These are phyloP conservation scores for Stenodera caucasica DNA, from an alignment of 2,888 invertebrate species.

Conservation along the genomic window DNA sequence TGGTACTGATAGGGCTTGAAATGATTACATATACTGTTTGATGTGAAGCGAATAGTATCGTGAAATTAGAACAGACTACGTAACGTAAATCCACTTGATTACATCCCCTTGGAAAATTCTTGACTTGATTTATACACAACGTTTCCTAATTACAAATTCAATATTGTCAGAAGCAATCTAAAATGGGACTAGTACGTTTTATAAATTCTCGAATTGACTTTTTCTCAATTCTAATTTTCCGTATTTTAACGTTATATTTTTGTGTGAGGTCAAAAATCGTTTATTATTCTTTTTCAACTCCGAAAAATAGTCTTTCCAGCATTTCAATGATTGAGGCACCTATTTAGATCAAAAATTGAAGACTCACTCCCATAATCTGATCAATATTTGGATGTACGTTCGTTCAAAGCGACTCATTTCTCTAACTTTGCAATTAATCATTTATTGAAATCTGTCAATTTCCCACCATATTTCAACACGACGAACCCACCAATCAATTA, in stretches of 20 bases:
- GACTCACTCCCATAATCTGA: neutral
- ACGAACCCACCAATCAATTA: no score
- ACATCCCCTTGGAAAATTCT: slow-evolving; percentile 18
- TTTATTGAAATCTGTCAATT: neutral
- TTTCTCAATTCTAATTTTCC: no score
- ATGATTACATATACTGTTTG: slow-evolving; percentile 31
- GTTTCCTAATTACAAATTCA: slow-evolving; percentile 34
- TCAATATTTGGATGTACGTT: neutral
- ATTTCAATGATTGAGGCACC: no score
- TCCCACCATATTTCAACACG: neutral
- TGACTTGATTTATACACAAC: slow-evolving; percentile 29
- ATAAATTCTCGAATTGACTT: slow-evolving; percentile 10
- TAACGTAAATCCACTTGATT: slow-evolving; percentile 29
- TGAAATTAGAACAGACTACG: slow-evolving; percentile 31
- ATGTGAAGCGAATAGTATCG: slow-evolving; percentile 27
- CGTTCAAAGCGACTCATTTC: neutral
- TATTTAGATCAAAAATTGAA: neutral
- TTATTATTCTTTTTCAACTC: no score
- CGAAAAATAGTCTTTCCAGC: no score
- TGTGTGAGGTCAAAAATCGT: no score
- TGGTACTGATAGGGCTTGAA: slow-evolving; percentile 28
- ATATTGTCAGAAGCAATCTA: slow-evolving; percentile 28
- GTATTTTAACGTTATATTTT: no score
- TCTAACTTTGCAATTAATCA: neutral
- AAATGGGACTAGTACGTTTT: slow-evolving; percentile 10